Percentiles rank a stretch among this genome's conserved stretches.
These are phyloP conservation scores for Coptotermes formosanus DNA, from an alignment of 1,140 invertebrate genomes.

Conservation along the genomic window DNA sequence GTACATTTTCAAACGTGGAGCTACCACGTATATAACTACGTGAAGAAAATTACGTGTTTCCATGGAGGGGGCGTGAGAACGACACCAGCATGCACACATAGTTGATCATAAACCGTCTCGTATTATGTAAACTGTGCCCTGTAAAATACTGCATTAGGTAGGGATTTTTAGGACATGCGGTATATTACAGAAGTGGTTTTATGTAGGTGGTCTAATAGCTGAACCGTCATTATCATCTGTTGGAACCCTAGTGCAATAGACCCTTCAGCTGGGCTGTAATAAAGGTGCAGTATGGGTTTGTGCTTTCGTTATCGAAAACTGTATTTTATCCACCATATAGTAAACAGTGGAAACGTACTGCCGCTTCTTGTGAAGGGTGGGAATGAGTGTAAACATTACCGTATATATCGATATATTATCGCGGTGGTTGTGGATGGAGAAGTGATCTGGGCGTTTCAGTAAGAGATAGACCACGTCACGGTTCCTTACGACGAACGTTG, in stretches of 20 bases:
- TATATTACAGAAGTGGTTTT: too few species aligned
- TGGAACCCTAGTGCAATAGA: background rate
- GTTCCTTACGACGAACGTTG: background rate
- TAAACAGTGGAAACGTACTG: background rate
- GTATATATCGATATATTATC: slow-evolving; percentile 7
- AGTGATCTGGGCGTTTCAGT: background rate
- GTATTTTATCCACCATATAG: background rate
- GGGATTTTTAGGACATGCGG: too few species aligned
- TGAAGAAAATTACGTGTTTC: too few species aligned
- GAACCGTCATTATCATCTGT: background rate
- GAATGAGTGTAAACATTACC: background rate
- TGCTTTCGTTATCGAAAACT: background rate
- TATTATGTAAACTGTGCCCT: too few species aligned
- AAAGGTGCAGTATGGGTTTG: background rate
- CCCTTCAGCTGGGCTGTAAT: background rate
- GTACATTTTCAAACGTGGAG: too few species aligned
- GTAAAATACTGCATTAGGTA: too few species aligned
- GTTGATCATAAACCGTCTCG: too few species aligned
- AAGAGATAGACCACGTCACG: background rate
- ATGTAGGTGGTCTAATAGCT: too few species aligned
- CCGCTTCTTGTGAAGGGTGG: background rate
- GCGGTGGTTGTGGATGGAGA: background rate
- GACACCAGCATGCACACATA: too few species aligned
- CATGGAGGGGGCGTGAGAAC: too few species aligned
- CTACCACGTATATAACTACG: too few species aligned